A percentile compares a stretch with the other conserved stretches of the same genome.
These are phyloP conservation scores for Hippolais icterina DNA, from an alignment of 2,113 vertebrate species.

Conservation along the genomic window DNA sequence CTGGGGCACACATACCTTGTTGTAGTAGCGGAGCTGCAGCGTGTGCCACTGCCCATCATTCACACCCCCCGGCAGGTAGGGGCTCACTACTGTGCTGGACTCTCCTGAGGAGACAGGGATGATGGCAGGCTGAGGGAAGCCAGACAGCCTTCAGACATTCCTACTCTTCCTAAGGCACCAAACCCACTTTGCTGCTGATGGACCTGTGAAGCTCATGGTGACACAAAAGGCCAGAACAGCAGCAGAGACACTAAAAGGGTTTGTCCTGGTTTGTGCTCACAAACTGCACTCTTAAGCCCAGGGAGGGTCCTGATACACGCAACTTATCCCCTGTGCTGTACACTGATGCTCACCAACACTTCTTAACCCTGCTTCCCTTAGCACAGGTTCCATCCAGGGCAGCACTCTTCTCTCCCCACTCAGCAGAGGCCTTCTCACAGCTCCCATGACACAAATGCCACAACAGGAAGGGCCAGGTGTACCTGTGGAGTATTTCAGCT, in stretches of 20 bases:
- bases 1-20: slow-evolving; percentile 81
- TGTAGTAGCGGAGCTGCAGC: slow-evolving; percentile 92
- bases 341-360: background rate
- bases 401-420: background rate
- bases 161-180: background rate
- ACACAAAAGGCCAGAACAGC: background rate
- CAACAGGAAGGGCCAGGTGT: background rate
- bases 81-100: slow-evolving; percentile 92
- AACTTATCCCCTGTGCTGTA: background rate
- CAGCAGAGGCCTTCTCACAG: background rate
- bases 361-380: background rate
- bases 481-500: slow-evolving; percentile 98
- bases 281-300: background rate
- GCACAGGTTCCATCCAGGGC: background rate
- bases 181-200: fast-evolving
- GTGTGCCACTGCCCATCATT: slow-evolving; percentile 97
- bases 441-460: background rate
- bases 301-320: background rate
- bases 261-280: background rate
- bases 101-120: slow-evolving; percentile 79
- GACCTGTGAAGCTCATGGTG: background rate
- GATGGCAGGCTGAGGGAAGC: background rate
- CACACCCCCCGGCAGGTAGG: slow-evolving; percentile 88
- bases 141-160: fast-evolving
- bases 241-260: background rate